Percentiles rank a stretch among this genome's conserved stretches.
phyloP scores from a whole-genome alignment of 1,140 invertebrate species.

The Orchesella cincta region DNA sequence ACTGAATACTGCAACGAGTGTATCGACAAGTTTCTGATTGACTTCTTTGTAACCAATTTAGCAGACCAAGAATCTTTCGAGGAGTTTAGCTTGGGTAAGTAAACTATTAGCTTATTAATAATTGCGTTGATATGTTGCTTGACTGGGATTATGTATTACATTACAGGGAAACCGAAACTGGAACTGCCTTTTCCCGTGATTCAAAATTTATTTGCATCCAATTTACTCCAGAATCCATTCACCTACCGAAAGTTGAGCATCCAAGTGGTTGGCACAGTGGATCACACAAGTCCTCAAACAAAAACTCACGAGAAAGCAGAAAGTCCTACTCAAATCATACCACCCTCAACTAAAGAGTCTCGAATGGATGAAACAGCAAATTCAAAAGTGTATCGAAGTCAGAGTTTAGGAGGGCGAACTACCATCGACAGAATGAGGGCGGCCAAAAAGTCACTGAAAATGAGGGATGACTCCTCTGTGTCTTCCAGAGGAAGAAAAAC shows the following conservation, averaged over 20 bases:
- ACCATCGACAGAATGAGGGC: background rate
- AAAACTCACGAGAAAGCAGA: background rate
- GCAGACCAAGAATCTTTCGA: background rate
- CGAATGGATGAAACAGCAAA: background rate
- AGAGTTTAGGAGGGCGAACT: background rate
- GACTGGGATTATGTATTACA: no score
- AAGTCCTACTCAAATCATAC: background rate
- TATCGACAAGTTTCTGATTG: background rate
- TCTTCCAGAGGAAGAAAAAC: no score
- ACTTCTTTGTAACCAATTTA: background rate
- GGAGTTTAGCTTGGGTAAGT: constrained; percentile 6
- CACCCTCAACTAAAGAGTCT: background rate
- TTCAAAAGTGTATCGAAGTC: background rate
- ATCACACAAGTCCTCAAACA: no score
- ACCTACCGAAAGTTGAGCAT: background rate
- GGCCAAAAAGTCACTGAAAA: background rate
- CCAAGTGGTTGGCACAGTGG: constrained; percentile 6
- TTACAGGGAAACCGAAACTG: constrained; percentile 7
- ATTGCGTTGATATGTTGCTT: no score
- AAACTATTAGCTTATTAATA: no score
- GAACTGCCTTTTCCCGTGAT: background rate
- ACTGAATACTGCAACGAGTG: constrained; percentile 9
- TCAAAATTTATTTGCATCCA: background rate
- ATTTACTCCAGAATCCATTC: background rate
- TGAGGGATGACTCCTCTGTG: background rate